These are phyloP conservation scores for Bubo blakistoni DNA, from an alignment of 2,113 vertebrate species.

Conservation along the genomic window DNA sequence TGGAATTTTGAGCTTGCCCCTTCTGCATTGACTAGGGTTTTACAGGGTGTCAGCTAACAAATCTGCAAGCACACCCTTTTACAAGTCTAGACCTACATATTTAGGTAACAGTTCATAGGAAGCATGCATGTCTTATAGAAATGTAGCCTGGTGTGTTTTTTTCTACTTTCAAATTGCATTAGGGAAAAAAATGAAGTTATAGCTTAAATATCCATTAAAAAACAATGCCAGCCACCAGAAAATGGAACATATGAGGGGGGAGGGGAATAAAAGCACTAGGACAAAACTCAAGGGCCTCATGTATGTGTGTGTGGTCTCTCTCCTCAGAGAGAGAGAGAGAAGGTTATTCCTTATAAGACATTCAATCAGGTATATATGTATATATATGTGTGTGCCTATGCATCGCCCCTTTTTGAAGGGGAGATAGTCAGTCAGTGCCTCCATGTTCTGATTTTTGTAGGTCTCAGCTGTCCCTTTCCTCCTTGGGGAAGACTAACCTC, in stretches of 20 bases:
- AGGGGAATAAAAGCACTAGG: accelerated
- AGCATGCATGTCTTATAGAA: background rate
- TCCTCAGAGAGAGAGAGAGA: background rate
- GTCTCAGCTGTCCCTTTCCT: background rate
- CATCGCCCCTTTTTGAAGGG: background rate
- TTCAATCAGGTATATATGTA: background rate
- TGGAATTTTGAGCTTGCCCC: background rate
- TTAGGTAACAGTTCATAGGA: background rate
- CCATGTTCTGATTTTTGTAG: background rate
- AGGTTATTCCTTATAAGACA: background rate
- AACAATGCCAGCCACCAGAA: background rate
- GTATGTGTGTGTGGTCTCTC: accelerated
- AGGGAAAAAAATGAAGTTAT: background rate
- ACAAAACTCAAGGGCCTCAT: background rate
- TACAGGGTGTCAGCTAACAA: background rate
- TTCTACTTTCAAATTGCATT: background rate
- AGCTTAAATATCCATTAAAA: background rate
- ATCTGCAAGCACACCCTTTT: background rate
- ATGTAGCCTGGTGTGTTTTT: background rate
- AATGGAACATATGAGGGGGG: accelerated
- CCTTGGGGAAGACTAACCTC: background rate
- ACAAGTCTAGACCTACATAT: background rate
- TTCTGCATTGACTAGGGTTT: background rate
- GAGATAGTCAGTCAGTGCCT: background rate
- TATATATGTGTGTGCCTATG: accelerated